Conservation (phyloP, 37 sponge, comb jelly and placozoan genomes). For the Spongilla lacustris region DNA sequence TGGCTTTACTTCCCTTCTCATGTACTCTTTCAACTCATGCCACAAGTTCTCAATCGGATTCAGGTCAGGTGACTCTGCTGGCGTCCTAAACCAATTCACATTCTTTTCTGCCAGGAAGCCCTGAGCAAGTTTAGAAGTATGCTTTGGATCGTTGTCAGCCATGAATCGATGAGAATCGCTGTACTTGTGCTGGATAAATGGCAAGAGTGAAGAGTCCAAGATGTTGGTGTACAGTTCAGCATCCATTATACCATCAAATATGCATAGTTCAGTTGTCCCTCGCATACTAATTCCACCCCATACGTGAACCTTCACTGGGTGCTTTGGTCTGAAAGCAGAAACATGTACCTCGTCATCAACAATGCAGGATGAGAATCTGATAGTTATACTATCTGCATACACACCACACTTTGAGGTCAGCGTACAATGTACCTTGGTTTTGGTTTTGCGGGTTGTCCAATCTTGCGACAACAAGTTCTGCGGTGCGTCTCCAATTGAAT, state of each 20-base stretch:
- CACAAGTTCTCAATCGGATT: constrained; percentile 39
- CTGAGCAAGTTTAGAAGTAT: constrained; percentile 6
- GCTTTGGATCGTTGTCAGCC: constrained; percentile 42
- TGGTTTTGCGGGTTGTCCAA: constrained; percentile 10
- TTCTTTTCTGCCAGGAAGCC: not conserved
- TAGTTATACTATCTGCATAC: no score
- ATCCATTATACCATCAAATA: constrained; percentile 47
- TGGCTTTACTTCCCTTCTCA: constrained; percentile 28
- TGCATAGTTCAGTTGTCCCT: constrained; percentile 20
- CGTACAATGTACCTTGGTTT: constrained; percentile 13
- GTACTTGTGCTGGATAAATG: constrained; percentile 11
- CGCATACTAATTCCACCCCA: constrained; percentile 40
- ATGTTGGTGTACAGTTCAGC: constrained; percentile 1
- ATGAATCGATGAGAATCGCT: constrained; percentile 21
- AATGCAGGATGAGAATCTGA: no score
- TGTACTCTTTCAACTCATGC: constrained; percentile 36
- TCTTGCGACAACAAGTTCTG: constrained; percentile 12
- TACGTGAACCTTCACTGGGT: constrained; percentile 44
- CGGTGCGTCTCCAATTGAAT: constrained; percentile 34
- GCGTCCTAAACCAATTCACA: constrained; percentile 36
- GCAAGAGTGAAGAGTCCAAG: constrained; percentile 11
- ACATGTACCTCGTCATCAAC: not conserved
- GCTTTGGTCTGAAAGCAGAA: constrained; percentile 35
- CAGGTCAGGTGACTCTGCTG: constrained; percentile 29
- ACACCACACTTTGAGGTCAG: no score